Base-by-base conservation (phyloP, 2,888 invertebrate genomes). In the Deladenus siricidicola region DNA sequence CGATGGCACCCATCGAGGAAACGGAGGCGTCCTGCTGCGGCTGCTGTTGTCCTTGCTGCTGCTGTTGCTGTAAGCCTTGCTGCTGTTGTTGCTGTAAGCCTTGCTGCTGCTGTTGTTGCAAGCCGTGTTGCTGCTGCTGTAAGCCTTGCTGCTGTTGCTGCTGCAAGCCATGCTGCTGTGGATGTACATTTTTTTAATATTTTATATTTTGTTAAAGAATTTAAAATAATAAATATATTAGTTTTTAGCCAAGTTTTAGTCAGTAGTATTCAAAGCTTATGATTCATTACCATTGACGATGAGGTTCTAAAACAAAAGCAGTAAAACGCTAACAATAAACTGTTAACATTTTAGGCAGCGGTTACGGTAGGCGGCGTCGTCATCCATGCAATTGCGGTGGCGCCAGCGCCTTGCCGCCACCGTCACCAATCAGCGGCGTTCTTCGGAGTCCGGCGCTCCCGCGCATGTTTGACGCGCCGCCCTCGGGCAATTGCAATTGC, bases 121-220 rank as follows among this genome's bases (percentile, higher is more conserved):
- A 58, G 39, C 60, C 60, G 1, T 66, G 65, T 29, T 63, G 63
- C 24, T 63, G 63, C 28, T 59, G 63, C 6, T 55, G 59, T 45
- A 61, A 64, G 52, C 51, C 43, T 17, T 60, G 48, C 29, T 51
- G 60, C 39, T 48, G 39, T 29, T 57, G 56, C 34, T 60, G 55
- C 30, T 60, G 55, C 39, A 47, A 60, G 49, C 28, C 42, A 29
- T 58, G 58, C 21, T 59, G 39, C 34, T 30, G 29, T 53, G 53
- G 53, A 28, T 53, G 53, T 53, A 53, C n/a, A 28, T 50, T 50
- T 2, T 17, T n/a, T 42, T n/a, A 42, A 14, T 17, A n/a, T n/a
- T n/a, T n/a, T n/a, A n/a, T n/a, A n/a, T n/a, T n/a, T n/a, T n/a
- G n/a, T n/a, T n/a, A n/a, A n/a, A n/a, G n/a, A n/a, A n/a, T n/a